phyloP scores from a whole-genome alignment of 2,797 vertebrate genomes.

The Columba guinea region DNA sequence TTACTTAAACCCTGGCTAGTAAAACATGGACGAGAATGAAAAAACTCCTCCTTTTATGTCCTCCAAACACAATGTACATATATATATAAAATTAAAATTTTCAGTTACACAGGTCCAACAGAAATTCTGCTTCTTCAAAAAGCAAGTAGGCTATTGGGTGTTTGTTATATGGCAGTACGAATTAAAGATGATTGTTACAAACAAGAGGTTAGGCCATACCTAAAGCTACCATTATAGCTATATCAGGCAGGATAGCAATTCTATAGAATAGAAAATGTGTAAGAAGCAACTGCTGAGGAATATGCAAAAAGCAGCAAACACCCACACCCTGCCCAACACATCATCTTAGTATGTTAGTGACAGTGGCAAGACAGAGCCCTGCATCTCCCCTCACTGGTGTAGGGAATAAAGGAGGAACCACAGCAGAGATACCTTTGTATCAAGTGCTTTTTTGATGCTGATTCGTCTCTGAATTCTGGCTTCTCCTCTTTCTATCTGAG shows the following conservation, averaged over 20 bases:
- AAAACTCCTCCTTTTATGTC: neutral
- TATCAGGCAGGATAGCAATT: neutral
- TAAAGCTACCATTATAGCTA: neutral
- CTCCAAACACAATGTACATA: too few species aligned
- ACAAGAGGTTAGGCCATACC: neutral
- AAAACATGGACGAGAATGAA: neutral
- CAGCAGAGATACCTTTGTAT: constrained; percentile 88
- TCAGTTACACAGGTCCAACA: neutral
- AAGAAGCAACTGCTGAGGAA: neutral
- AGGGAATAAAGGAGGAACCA: neutral
- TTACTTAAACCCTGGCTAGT: neutral
- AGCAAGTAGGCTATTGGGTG: rapidly evolving
- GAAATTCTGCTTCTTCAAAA: neutral
- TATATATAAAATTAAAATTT: neutral
- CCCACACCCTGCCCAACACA: rapidly evolving
- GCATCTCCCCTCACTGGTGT: neutral
- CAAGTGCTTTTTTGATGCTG: constrained; percentile 98
- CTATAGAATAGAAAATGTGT: rapidly evolving
- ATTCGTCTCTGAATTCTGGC: constrained; percentile 97
- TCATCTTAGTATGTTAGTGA: neutral
- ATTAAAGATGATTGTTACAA: neutral
- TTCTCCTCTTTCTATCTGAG: constrained; percentile 98
- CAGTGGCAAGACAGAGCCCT: rapidly evolving
- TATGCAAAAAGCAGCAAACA: neutral
- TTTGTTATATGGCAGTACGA: neutral